Evolutionary conservation across 2,113 vertebrate species (phyloP).

Genomic region (Poeciliopsis turrubarensis): DNA sequence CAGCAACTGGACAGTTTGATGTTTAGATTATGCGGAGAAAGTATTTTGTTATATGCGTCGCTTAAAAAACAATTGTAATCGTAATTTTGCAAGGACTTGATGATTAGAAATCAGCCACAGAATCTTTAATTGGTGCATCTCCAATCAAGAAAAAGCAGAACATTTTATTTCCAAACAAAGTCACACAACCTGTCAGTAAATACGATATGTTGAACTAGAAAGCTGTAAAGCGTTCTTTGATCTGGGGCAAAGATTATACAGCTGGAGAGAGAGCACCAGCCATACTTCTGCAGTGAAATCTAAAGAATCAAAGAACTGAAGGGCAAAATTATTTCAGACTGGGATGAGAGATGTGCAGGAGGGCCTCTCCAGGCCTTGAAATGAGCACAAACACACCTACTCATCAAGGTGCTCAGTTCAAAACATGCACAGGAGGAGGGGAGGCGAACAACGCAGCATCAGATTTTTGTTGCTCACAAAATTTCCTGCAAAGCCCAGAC

Average conservation of each 20-base stretch:
- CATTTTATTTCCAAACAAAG: not conserved
- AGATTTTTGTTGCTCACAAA: constrained; percentile 52
- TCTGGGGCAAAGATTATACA: constrained; percentile 27
- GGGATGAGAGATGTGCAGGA: constrained; percentile 44
- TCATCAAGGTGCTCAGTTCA: constrained; percentile 47
- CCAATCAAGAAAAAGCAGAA: not conserved
- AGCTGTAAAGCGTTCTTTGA: constrained; percentile 13
- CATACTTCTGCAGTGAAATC: constrained; percentile 26
- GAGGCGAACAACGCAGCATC: not conserved
- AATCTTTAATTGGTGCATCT: not conserved
- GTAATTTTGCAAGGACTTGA: no score
- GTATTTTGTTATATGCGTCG: no score
- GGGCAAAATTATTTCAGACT: constrained; percentile 46
- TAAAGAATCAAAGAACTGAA: constrained; percentile 28
- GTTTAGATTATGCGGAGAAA: no score
- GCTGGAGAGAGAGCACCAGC: constrained; percentile 22
- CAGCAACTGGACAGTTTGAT: no score
- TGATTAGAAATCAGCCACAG: no score
- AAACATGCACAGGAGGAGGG: constrained; percentile 22
- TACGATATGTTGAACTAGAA: constrained; percentile 3
- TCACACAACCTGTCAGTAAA: not conserved
- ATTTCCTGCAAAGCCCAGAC: constrained; percentile 26
- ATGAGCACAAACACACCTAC: constrained; percentile 66
- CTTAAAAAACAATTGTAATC: no score
- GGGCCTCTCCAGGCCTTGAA: constrained; percentile 51